Percentiles rank a stretch among this genome's conserved stretches.
phyloP scores from a whole-genome alignment of 2,888 invertebrate species.

The Cephus rjabovi region DNA sequence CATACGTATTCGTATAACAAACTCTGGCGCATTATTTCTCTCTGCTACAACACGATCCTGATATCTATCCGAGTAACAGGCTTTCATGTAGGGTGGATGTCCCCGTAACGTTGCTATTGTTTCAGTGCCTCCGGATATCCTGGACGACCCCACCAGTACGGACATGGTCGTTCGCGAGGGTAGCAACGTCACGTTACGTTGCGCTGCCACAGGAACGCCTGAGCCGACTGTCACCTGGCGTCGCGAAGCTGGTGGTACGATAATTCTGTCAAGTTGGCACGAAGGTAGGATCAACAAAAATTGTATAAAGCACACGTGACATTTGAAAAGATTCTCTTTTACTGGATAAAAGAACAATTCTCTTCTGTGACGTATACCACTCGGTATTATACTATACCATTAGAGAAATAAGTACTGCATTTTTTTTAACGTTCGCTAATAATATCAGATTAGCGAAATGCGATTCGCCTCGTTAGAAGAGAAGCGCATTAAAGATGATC shows the following conservation, averaged over 20 bases:
- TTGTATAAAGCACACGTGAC: not conserved
- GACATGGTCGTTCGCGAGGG: slow-evolving; percentile 89
- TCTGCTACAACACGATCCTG: not conserved
- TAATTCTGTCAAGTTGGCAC: slow-evolving; percentile 65
- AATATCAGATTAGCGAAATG: not conserved
- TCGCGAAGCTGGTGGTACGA: slow-evolving; percentile 79
- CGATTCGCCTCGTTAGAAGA: not conserved
- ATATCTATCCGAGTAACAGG: not conserved
- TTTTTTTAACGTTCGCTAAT: not conserved
- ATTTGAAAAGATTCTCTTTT: not conserved
- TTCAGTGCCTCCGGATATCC: slow-evolving; percentile 86
- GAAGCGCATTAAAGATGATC: not conserved
- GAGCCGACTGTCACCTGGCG: slow-evolving; percentile 89
- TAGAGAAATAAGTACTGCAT: not conserved
- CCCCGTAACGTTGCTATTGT: slow-evolving; percentile 40
- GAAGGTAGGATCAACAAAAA: slow-evolving; percentile 47
- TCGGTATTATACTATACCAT: not conserved
- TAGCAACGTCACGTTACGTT: slow-evolving; percentile 85
- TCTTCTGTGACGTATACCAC: not conserved
- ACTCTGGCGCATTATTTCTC: slow-evolving; percentile 26
- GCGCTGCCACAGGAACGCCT: slow-evolving; percentile 89
- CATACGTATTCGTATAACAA: slow-evolving; percentile 17
- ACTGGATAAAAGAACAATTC: no score
- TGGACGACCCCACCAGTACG: slow-evolving; percentile 87
- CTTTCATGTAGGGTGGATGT: not conserved